Base-by-base conservation (phyloP, 2,113 vertebrate genomes). In the Pseudorhombus dupliciocellatus region DNA sequence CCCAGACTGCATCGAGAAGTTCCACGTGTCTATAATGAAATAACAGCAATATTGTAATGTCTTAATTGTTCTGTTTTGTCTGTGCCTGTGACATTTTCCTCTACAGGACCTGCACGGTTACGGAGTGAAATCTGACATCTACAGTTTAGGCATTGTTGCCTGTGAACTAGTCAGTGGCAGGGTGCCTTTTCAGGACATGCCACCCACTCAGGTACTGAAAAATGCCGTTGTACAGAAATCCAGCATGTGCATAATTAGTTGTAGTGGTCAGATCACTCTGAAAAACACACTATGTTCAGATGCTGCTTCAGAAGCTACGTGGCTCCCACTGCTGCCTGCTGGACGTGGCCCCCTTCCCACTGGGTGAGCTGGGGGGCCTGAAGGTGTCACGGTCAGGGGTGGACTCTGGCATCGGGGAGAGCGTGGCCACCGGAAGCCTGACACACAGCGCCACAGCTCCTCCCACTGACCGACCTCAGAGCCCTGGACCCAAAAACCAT, bases 121-220 rank as follows among this genome's bases (percentile, higher is more conserved):
- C 70, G 97, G 96, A 60, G 95, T 97, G 60, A 98, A 99, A 87
- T 98, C 98, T 1, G 98, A 99, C 79, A 98, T 99, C 89, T 99
- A 99, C 92, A 99, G 98, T 80, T 90, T 99, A 89, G 98, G 98
- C 14, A 98, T 99, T 26, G 95, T 96, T 83, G 97, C 95, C 4
- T 98, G 97, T 92, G 98, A 99, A 92, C 89, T 98, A 88, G 97
- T 97, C 85, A 98, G 95, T 40, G 97, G 97, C 74, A 92, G 93
- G 3, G 96, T 98, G 71, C 98, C 98, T 24, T 99, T 98, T 90
- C 97, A 96, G 89, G 95, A 98, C 80, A 96, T 97, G 95, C 95
- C 94, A 2, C 95, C 95, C 22, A 98, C 98, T 77, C 95, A 97
- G 96, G 98, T 99, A 94, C 54, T 8, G 0, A 37, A 46, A 34